Evolutionary conservation across 2,113 vertebrate genomes (phyloP), one percentile per base, ranked within the genome.

Genomic region (Albula glossodonta): DNA sequence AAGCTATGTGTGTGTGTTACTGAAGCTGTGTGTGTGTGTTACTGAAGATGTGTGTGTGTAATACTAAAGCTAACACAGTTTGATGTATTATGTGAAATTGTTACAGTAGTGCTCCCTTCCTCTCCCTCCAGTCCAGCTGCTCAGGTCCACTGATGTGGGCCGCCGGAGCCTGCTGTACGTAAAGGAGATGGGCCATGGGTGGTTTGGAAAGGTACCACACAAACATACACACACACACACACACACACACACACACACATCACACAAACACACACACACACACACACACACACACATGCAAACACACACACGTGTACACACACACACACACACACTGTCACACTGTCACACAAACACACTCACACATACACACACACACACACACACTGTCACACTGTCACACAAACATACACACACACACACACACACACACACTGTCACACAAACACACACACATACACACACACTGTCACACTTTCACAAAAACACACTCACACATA

Each of bases 151-250:
- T 0, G 97, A 97, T 82, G 92, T 98, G 86, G 92, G 96, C 88
- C 96, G 97, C 84, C 97, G 97, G 93, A 97, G 95, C 90, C 96
- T 99, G 31, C 95, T 98, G 78, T 99, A 97, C 96, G 94, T 99
- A 93, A 98, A 98, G 87, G 98, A 99, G 93, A 97, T 99, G 0
- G 98, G 98, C 8, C 95, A 95, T 0, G 97, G 98, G 90, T 99
- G 98, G 98, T 99, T 99, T 0, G 98, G 98, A 88, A 99, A 99
- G 97, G 98, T 99, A 56, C 86, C 84, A 87, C 86, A 86, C 53
- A 86, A 56, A 87, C 49, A 53, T 51, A 87, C 83, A 74, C 86
- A 77, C 88, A 86, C 79, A 88, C 60, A 82, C 70, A 86, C 60
- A 50, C 52, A 60, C 8, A 15, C 57, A 60, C 57, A 12, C 56